Evolutionary conservation across 2,797 vertebrate genomes (phyloP), one percentile per base, ranked within the genome.

Genomic region (Crax fasciolata): DNA sequence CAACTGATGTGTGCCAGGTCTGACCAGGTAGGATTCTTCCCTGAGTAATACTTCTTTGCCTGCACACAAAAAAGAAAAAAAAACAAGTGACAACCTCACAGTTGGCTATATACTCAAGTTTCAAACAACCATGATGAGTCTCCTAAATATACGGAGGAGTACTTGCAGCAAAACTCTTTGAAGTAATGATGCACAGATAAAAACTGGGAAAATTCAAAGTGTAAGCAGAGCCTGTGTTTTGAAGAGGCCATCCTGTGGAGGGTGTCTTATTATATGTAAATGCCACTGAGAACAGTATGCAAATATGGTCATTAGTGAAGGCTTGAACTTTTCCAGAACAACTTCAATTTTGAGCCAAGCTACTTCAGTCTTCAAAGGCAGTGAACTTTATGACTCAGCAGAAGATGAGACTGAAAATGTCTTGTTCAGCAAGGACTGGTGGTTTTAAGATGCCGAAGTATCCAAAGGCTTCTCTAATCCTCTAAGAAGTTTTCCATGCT

Each of bases 171-270:
- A 91, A 97, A 96, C 65, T 44, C 84, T 95, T 94, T 94, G 93
- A 97, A 97, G 92, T 94, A 91, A 65, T 75, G 93, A 94, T 81
- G 66, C 89, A 90, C 27, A 89, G 93, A 93, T 91, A 91, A 93
- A 88, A 81, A 44, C 52, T 78, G 87, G 57, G 75, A 76, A 96
- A 93, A 94, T 89, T 68, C 88, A 82, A 90, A 76, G 61, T 43
- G 57, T 57, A 93, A 89, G 63, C 67, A 91, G 54, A 89, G 66
- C 27, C 63, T 81, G 25, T 68, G 63, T 91, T 92, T 96, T 95
- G 79, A 96, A 91, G 63, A 82, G 77, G 71, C 72, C 91, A 94
- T 79, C 58, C 73, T 66, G 48, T 66, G 76, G 63, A 87, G 23
- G 27, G 70, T 90, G 93, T 93, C 77, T 70, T 83, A 81, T 85